phyloP scores from a whole-genome alignment of 2,888 invertebrate genomes.

The Cheilosia grossa region DNA sequence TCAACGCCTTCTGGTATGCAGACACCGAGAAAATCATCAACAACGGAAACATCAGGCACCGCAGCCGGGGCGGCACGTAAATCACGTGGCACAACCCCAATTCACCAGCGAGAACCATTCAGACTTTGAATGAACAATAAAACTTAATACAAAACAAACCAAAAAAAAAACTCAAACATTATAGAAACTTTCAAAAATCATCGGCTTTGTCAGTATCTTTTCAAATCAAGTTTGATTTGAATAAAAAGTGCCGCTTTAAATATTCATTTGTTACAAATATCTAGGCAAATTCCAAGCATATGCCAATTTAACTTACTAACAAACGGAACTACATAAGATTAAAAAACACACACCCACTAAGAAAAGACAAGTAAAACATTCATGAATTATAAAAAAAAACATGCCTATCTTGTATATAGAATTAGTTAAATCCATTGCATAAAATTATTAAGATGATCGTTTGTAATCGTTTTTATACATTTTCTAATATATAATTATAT shows the following conservation, averaged over 20 bases:
- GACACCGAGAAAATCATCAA: constrained; percentile 82
- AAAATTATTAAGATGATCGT: constrained; percentile 57
- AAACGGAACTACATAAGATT: constrained; percentile 58
- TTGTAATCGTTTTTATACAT: constrained; percentile 73
- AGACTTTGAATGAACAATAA: constrained; percentile 85
- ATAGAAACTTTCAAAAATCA: constrained; percentile 69
- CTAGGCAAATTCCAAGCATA: constrained; percentile 55
- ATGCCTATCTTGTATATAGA: constrained; percentile 69
- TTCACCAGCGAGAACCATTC: constrained; percentile 88
- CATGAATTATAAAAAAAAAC: constrained; percentile 48
- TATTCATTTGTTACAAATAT: constrained; percentile 22
- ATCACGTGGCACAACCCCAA: constrained; percentile 82
- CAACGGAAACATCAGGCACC: constrained; percentile 79
- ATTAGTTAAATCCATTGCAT: constrained; percentile 68
- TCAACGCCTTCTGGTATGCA: constrained; percentile 83
- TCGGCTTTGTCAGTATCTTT: constrained; percentile 36
- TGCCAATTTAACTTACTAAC: constrained; percentile 49
- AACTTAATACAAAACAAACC: constrained; percentile 54
- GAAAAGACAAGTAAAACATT: constrained; percentile 60
- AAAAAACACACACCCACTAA: constrained; percentile 24
- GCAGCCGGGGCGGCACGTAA: constrained; percentile 81
- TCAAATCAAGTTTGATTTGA: constrained; percentile 46
- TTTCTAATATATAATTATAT: constrained; percentile 65
- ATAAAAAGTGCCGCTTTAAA: constrained; percentile 29
- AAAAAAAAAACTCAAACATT: constrained; percentile 78